Base-by-base conservation (phyloP, 2,888 invertebrate genomes). In the Abrostola tripartita region DNA sequence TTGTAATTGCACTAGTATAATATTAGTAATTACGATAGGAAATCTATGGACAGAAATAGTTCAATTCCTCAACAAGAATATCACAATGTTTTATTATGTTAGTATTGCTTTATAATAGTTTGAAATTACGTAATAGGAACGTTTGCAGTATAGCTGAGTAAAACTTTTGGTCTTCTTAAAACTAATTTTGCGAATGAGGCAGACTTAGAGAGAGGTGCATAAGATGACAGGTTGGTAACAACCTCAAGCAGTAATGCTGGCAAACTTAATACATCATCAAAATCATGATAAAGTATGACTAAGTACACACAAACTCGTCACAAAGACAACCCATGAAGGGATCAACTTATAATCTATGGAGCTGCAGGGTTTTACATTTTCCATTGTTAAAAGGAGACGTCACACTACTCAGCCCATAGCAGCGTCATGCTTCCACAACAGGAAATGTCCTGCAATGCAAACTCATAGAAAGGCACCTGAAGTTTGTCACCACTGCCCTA, bases 61-160 rank as follows among this genome's bases (percentile, higher is more conserved):
- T 67, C 61, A 76, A 78, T 70, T 61, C 71, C 68, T 78, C 59
- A 64, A 68, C 52, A 68, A 71, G 66, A 65, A 68, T 81, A 79
- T 81, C 78, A 79, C 81, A 79, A 70, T 71, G 37, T 52, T 65
- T 76, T 65, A 71, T 61, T 76, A 67, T 41, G 40, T 54, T 60
- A 62, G 40, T 77, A 76, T 72, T 79, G 76, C 65, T 77, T 61
- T 56, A 65, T 47, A 63, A 61, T 53, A 53, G 47, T 59, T 61
- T 71, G 73, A 72, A 64, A 63, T 68, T 52, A 63, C 76, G 44
- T 47, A 65, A 65, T 75, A 79, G 61, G 72, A 68, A 69, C 63
- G 47, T 65, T 64, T 65, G 57, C 54, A 59, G 55, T 73, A 59
- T 52, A 61, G 61, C 63, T 59, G 61, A 71, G 60, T 59, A 44